Percentiles rank a stretch among this genome's conserved stretches.
These are phyloP conservation scores for Muschampia staudingeri DNA, from an alignment of 2,888 invertebrate species.

Conservation along the genomic window DNA sequence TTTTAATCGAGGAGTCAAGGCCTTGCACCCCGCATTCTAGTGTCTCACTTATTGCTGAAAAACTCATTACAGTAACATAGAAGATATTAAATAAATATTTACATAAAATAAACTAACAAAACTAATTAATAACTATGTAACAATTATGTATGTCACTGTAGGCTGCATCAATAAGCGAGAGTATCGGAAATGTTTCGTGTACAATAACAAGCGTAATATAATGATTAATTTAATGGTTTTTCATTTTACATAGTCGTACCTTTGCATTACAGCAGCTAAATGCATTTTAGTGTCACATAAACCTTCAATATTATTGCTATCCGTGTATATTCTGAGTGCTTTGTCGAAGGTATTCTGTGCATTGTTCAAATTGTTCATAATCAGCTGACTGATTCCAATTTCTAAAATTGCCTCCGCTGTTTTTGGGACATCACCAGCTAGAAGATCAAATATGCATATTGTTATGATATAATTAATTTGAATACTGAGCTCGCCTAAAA, in stretches of 20 bases:
- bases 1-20: no score
- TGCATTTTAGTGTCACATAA: constrained; percentile 90
- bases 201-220: no score
- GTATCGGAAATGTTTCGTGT: no score
- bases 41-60: no score
- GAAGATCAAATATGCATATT: constrained; percentile 41
- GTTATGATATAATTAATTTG: background rate
- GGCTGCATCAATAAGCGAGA: no score
- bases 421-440: constrained; percentile 85
- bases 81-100: no score
- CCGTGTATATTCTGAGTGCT: constrained; percentile 83
- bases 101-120: no score
- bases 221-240: background rate
- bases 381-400: constrained; percentile 89
- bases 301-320: constrained; percentile 81
- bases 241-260: constrained; percentile 71
- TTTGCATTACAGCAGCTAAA: constrained; percentile 89
- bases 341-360: constrained; percentile 88
- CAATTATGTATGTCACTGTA: no score
- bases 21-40: no score
- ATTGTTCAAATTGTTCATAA: constrained; percentile 85
- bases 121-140: no score
- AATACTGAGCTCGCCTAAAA: background rate
- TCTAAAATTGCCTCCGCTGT: constrained; percentile 89
- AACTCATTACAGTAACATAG: no score